Evolutionary conservation across 2,888 invertebrate species (phyloP).

Genomic region (Phytoseiulus persimilis): DNA sequence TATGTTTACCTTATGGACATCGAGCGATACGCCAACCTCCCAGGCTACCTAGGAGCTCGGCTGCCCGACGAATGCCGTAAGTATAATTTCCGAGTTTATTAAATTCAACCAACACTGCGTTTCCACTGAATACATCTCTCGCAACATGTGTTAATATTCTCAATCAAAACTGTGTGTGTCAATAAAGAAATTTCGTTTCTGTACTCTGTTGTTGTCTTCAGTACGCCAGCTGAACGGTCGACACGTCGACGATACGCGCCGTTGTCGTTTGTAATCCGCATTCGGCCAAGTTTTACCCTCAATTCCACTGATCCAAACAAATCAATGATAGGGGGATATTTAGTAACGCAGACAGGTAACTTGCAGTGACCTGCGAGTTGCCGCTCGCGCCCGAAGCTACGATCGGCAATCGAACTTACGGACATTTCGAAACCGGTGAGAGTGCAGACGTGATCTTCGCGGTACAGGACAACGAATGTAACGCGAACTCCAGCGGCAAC

Average conservation of each 20-base stretch:
- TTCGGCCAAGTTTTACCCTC: no score
- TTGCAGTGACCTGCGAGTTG: slow-evolving; percentile 37
- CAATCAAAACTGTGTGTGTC: slow-evolving; percentile 9
- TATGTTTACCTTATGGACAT: slow-evolving; percentile 22
- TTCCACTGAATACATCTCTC: slow-evolving; percentile 6
- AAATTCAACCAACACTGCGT: not conserved
- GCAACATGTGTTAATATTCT: slow-evolving; percentile 32
- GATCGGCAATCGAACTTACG: not conserved
- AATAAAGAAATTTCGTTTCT: slow-evolving; percentile 36
- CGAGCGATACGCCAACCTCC: slow-evolving; percentile 27
- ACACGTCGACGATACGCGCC: no score
- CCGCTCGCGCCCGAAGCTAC: not conserved
- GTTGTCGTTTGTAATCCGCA: no score
- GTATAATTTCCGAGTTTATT: not conserved
- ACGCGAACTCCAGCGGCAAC: slow-evolving; percentile 48
- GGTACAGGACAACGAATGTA: slow-evolving; percentile 61
- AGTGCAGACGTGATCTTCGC: slow-evolving; percentile 72
- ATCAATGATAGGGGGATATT: not conserved
- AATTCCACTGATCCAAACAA: not conserved
- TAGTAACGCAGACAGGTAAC: not conserved
- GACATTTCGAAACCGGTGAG: slow-evolving; percentile 49
- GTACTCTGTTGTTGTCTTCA: slow-evolving; percentile 21
- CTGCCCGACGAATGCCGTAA: slow-evolving; percentile 36
- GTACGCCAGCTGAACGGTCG: not conserved
- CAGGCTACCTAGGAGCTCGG: slow-evolving; percentile 25